Base-by-base conservation (phyloP, 2,888 invertebrate species). In the Colostygia pectinataria region DNA sequence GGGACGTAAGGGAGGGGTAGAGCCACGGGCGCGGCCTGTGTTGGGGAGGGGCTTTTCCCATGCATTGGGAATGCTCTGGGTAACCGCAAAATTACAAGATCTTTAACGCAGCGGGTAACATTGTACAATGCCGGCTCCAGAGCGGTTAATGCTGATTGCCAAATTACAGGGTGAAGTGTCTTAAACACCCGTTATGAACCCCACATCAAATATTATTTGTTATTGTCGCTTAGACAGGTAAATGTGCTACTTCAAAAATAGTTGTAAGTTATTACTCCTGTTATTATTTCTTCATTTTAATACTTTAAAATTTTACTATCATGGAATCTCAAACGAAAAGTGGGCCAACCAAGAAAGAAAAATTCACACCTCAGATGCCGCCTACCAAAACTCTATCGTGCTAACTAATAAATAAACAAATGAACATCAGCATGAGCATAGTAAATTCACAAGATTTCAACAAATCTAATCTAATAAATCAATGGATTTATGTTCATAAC, bases 121-220 rank as follows among this genome's bases (percentile, higher is more conserved):
- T 53, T 49, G 58, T 58, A 83, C 83, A 81, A 86, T 79, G 42
- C 33, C 18, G 12, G 77, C 67, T 57, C 70, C 49, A 69, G 64
- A 68, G 65, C 66, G 67, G 71, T 58, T 44, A 66, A 66, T 71
- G 68, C 69, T 80, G 80, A 85, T 84, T 78, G 80, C 81, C 84
- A 86, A 88, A 89, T 88, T 86, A 80, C 75, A 82, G 86, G 88
- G 83, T 86, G 74, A 80, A 71, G 80, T 82, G 80, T 75, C 78
- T 78, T 80, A 83, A 86, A 62, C 69, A 78, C 74, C 67, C 74
- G 79, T 72, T 80, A 61, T 56, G 63, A 61, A 59, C 64, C 61
- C 70, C 59, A 60, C 62, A 43, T 46, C 32, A 47, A 57, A 53
- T 55, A 51, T 51, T 53, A 53, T 51, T 49, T 49, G 39, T 34